Conservation (phyloP, 1,140 invertebrate species). For the Zaprionus ghesquierei region DNA sequence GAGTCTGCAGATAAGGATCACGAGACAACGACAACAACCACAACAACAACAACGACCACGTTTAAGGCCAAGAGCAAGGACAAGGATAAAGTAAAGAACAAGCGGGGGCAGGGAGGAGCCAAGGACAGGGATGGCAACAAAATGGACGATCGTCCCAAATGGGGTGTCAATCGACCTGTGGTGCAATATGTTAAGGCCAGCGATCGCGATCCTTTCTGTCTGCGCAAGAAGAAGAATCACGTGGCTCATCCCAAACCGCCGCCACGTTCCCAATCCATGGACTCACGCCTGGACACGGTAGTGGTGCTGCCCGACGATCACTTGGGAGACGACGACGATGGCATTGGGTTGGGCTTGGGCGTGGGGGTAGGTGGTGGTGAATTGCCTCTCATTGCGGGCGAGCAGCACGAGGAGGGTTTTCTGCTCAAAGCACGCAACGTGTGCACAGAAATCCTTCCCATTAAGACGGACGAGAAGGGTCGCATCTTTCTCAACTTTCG, state of each 20-base stretch:
- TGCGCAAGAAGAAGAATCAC: slow-evolving; percentile 78
- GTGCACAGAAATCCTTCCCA: slow-evolving; percentile 80
- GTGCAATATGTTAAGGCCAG: slow-evolving; percentile 88
- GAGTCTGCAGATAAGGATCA: slow-evolving; percentile 65
- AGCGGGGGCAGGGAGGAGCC: slow-evolving; percentile 27
- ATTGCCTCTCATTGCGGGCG: slow-evolving; percentile 1
- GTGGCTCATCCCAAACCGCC: slow-evolving; percentile 49
- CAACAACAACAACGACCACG: slow-evolving; percentile 79
- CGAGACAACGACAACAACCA: slow-evolving; percentile 79
- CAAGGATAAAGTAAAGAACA: slow-evolving; percentile 74
- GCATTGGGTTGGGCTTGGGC: background rate
- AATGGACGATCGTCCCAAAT: slow-evolving; percentile 85
- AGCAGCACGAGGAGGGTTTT: slow-evolving; percentile 70
- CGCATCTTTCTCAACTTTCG: slow-evolving; percentile 79
- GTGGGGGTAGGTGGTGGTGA: background rate
- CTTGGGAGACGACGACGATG: slow-evolving; percentile 6
- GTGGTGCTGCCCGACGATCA: slow-evolving; percentile 49
- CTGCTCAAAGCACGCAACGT: slow-evolving; percentile 78
- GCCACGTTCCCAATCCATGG: slow-evolving; percentile 72
- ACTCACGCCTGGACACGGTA: slow-evolving; percentile 66
- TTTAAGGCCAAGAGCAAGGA: slow-evolving; percentile 78
- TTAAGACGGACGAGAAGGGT: slow-evolving; percentile 81
- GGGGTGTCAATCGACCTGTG: slow-evolving; percentile 86
- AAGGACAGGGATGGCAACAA: slow-evolving; percentile 72
- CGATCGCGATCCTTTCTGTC: slow-evolving; percentile 87